Conservation (phyloP, 1,140 invertebrate species). For the Cotesia chilonis region DNA sequence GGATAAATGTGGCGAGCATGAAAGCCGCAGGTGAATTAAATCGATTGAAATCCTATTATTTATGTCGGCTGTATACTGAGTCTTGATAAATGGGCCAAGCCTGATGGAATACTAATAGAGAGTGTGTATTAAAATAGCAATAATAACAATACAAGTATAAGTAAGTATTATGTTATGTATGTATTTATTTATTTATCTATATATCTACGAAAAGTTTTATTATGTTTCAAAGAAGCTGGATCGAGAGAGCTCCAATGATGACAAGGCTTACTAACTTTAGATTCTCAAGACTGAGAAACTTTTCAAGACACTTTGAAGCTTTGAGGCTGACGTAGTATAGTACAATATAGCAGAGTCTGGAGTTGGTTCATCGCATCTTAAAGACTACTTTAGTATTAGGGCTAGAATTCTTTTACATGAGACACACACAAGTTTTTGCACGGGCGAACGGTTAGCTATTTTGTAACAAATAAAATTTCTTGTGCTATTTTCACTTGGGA, state of each 20-base stretch:
- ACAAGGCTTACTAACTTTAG: constrained; percentile 20
- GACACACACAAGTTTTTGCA: constrained; percentile 17
- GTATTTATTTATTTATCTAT: not conserved
- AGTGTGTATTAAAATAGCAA: not conserved
- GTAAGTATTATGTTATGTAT: too few relatives aligned
- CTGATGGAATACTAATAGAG: constrained; percentile 4
- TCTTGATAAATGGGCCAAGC: constrained; percentile 11
- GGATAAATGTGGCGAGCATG: constrained; percentile 20
- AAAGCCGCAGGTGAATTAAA: constrained; percentile 26
- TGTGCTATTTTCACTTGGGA: not conserved
- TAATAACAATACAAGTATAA: too few relatives aligned
- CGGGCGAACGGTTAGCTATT: not conserved
- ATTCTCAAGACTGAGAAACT: constrained; percentile 17
- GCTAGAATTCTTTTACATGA: constrained; percentile 13
- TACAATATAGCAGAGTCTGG: not conserved
- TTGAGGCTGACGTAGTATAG: not conserved
- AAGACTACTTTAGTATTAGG: constrained; percentile 9
- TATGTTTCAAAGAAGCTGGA: not conserved
- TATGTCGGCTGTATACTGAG: constrained; percentile 8
- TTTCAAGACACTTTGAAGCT: constrained; percentile 30
- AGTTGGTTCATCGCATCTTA: not conserved
- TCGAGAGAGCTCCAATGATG: constrained; percentile 14
- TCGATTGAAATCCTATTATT: constrained; percentile 27
- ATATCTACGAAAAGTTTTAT: not conserved
- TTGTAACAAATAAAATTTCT: constrained; percentile 6